A percentile compares a stretch with the other conserved stretches of the same genome.
phyloP scores from a whole-genome alignment of 1,140 invertebrate genomes.

The Akabosia matsudoensis region DNA sequence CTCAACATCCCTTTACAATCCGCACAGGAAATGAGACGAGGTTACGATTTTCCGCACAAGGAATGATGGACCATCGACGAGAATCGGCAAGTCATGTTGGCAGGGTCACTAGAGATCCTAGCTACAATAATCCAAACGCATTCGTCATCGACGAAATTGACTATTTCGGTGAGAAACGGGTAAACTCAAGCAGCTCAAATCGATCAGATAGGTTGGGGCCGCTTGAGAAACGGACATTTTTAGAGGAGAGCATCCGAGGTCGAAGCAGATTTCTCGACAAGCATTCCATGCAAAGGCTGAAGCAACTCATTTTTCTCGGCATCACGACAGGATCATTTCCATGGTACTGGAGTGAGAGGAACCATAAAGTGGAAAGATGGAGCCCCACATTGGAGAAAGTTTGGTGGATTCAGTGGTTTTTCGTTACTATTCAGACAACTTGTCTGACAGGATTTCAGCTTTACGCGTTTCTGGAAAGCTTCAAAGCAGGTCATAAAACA shows the following conservation, averaged over 20 bases:
- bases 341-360: neutral
- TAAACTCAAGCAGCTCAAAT: neutral
- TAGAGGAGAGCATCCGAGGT: neutral
- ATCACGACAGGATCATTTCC: neutral
- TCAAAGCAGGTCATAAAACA: neutral
- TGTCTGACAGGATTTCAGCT: neutral
- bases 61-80: neutral
- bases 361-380: neutral
- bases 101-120: neutral
- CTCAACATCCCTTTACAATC: neutral
- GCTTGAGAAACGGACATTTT: neutral
- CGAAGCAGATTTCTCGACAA: neutral
- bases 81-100: neutral
- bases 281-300: neutral
- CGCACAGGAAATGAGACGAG: neutral
- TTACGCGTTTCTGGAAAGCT: neutral
- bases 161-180: too few species aligned
- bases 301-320: neutral
- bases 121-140: neutral
- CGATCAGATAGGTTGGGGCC: neutral
- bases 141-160: too few species aligned
- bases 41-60: neutral
- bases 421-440: neutral
- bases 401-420: neutral
- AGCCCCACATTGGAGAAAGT: neutral